Percentiles rank a stretch among this genome's conserved stretches.
Evolutionary conservation across 2,888 invertebrate species (phyloP).

Genomic region (Caenorhabditis drosophilae): DNA sequence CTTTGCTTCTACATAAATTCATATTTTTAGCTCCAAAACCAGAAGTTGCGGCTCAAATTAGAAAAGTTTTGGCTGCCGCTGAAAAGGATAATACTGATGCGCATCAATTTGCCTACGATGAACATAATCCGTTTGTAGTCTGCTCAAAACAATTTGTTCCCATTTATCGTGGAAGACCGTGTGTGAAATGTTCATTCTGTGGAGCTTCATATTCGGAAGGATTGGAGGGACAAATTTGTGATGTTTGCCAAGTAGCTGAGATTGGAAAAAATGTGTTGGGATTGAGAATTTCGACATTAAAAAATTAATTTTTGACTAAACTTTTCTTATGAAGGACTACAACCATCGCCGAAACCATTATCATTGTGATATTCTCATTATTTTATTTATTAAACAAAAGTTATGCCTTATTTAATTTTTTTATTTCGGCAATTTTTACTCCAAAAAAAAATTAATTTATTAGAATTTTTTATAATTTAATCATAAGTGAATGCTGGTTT

Average conservation of each 20-base stretch:
- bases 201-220: constrained; percentile 79
- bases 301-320: constrained; percentile 22
- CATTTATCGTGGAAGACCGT: constrained; percentile 78
- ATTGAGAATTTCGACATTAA: constrained; percentile 41
- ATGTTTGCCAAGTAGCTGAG: constrained; percentile 77
- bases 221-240: constrained; percentile 76
- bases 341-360: too few relatives aligned
- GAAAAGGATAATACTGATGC: constrained; percentile 62
- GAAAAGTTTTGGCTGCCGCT: constrained; percentile 75
- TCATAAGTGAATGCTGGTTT: constrained; percentile 18
- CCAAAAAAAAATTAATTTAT: too few relatives aligned
- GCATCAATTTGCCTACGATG: constrained; percentile 81
- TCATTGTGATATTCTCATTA: constrained; percentile 6
- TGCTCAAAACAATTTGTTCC: constrained; percentile 91
- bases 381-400: not conserved
- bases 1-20: not conserved
- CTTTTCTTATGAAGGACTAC: too few relatives aligned
- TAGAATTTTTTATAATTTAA: not conserved
- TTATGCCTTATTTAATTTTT: constrained; percentile 4
- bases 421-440: constrained; percentile 4
- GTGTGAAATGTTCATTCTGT: constrained; percentile 81
- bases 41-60: constrained; percentile 88
- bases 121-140: constrained; percentile 94
- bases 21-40: constrained; percentile 78
- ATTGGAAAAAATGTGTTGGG: constrained; percentile 79